phyloP scores from a whole-genome alignment of 2,888 invertebrate genomes.

The Tinea pellionella region DNA sequence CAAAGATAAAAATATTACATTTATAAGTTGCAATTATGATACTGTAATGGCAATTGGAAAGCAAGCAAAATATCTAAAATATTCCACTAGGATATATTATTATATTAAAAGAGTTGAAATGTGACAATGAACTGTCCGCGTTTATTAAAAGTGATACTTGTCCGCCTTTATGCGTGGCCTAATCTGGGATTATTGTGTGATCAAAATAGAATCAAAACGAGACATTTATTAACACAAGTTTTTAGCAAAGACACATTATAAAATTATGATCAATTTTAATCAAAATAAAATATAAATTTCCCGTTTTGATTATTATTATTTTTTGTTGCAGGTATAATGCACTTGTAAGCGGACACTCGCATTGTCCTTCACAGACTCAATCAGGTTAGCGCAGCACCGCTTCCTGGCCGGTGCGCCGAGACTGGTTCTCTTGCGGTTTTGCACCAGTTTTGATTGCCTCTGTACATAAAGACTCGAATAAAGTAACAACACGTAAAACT shows the following conservation, averaged over 20 bases:
- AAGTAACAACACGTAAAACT: constrained; percentile 3
- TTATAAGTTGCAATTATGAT: not conserved
- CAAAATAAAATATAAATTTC: no score
- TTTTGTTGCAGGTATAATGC: constrained; percentile 1
- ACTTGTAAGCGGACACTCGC: constrained; percentile 1
- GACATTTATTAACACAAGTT: no score
- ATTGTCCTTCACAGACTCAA: constrained; percentile 4
- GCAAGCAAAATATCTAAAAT: not conserved
- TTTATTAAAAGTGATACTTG: not conserved
- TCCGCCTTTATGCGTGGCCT: not conserved
- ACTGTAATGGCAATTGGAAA: not conserved
- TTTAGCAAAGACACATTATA: no score
- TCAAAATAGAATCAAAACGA: not conserved
- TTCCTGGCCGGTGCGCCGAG: constrained; percentile 12
- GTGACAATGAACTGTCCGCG: not conserved
- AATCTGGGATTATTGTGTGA: not conserved
- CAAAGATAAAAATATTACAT: not conserved
- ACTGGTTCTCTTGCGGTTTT: constrained; percentile 63
- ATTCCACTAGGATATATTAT: no score
- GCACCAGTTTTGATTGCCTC: constrained; percentile 45
- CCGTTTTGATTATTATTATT: not conserved
- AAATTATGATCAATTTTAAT: no score
- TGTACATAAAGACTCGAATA: not conserved
- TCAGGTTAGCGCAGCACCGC: constrained; percentile 12
- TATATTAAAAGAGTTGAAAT: not conserved